A percentile compares a stretch with the other conserved stretches of the same genome.
phyloP scores from a whole-genome alignment of 2,113 vertebrate genomes.

The Oreochromis tanganicae region DNA sequence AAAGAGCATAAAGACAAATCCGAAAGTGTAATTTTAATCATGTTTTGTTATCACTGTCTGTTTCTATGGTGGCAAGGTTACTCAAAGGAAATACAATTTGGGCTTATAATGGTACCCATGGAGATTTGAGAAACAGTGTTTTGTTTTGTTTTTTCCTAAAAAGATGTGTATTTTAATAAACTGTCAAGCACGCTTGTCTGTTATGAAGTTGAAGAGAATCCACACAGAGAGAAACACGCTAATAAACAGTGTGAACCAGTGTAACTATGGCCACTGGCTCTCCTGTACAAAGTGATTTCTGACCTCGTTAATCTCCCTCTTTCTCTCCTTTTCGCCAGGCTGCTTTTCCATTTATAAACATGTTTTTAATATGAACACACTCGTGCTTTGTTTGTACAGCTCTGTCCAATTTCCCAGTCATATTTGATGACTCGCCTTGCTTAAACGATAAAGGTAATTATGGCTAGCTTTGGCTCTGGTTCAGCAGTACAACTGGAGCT shows the following conservation, averaged over 20 bases:
- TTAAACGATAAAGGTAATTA: conserved; percentile 32
- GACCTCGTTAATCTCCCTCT: not conserved
- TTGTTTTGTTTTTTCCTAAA: not conserved
- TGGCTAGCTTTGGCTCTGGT: not conserved
- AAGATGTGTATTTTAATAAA: conserved; percentile 5
- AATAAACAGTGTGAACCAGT: not conserved
- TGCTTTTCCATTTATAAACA: conserved; percentile 4
- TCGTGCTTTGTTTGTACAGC: conserved; percentile 38
- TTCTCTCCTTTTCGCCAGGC: not conserved
- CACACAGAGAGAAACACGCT: not conserved
- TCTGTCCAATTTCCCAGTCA: conserved; percentile 32
- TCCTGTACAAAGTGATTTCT: not conserved
- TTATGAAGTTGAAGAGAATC: not conserved
- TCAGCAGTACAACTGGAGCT: not conserved
- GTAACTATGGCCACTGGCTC: conserved; percentile 8
- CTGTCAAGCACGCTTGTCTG: not conserved
- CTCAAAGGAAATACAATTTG: not conserved
- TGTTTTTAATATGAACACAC: conserved; percentile 12
- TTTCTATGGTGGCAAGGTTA: not conserved
- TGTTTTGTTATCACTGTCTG: not conserved
- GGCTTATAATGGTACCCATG: not conserved
- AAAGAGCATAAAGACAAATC: not conserved
- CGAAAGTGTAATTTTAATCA: not conserved
- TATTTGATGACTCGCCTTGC: conserved; percentile 38
- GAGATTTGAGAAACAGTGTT: not conserved